Conservation (phyloP, 2,797 vertebrate genomes). For the Macropus fuliginosus region DNA sequence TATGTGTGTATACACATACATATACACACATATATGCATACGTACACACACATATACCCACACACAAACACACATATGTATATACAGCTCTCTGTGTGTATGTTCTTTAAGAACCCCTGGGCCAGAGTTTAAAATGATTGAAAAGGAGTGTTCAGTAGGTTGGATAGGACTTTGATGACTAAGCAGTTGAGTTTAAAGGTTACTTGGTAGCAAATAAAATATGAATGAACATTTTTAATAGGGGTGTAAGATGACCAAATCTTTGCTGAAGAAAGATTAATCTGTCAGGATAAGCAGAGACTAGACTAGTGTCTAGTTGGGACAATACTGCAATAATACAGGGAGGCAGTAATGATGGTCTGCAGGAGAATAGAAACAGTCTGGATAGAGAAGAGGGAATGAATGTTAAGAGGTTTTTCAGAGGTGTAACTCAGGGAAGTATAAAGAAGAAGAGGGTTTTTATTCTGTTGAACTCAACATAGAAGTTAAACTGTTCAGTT, state of each 20-base stretch:
- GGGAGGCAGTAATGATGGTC: neutral
- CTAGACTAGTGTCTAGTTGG: neutral
- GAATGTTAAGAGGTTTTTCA: neutral
- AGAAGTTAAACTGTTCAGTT: neutral
- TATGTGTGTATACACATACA: too few species aligned
- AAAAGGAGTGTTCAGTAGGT: neutral
- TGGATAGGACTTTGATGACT: neutral
- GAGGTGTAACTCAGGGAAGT: neutral
- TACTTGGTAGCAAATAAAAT: neutral
- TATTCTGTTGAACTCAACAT: neutral
- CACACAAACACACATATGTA: too few species aligned
- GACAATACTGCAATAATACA: neutral
- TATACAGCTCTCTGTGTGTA: too few species aligned
- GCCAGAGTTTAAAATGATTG: neutral
- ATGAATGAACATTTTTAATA: neutral
- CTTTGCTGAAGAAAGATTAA: neutral
- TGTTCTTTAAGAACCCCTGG: neutral
- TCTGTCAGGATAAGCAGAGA: too few species aligned
- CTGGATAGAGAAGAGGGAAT: neutral
- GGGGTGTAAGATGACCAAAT: neutral
- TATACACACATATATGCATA: too few species aligned
- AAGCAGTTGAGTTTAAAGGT: neutral
- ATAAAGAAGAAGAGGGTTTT: neutral
- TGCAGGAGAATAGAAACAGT: neutral
- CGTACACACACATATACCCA: too few species aligned